phyloP scores from a whole-genome alignment of 2,113 vertebrate genomes.

The Capreolus pygargus region DNA sequence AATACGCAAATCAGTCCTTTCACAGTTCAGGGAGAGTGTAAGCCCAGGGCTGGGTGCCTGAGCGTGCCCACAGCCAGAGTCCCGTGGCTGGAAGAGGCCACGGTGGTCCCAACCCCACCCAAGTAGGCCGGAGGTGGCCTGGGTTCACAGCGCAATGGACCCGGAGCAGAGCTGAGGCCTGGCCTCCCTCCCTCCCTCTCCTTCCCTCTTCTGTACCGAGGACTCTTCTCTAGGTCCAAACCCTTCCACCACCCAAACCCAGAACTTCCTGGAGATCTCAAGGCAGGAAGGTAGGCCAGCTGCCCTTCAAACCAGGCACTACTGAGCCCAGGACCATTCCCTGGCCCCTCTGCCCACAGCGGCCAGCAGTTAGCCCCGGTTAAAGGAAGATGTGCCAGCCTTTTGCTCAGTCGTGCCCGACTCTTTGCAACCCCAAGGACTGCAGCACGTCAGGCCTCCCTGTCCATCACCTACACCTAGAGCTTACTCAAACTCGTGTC shows the following conservation, averaged over 20 bases:
- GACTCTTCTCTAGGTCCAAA: neutral
- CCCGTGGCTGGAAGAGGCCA: rapidly evolving
- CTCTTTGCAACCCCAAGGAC: neutral
- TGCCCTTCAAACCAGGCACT: neutral
- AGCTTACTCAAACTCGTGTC: neutral
- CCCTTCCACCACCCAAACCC: neutral
- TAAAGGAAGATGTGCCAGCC: neutral
- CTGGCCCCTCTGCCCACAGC: neutral
- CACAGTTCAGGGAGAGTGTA: neutral
- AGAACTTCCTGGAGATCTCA: neutral
- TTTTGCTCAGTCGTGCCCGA: neutral
- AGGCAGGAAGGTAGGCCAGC: neutral
- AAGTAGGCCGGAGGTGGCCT: neutral
- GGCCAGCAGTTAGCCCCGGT: neutral
- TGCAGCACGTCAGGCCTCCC: neutral
- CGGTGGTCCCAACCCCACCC: neutral
- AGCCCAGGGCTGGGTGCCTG: neutral
- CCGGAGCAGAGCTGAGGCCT: rapidly evolving
- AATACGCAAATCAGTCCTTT: neutral
- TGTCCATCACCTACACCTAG: neutral
- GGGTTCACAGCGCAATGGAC: neutral
- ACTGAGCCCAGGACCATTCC: neutral
- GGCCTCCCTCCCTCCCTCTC: rapidly evolving
- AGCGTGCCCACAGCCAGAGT: neutral
- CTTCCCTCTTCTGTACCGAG: neutral